Base-by-base conservation (phyloP, 2,113 vertebrate genomes). In the Telmatochromis sp. region DNA sequence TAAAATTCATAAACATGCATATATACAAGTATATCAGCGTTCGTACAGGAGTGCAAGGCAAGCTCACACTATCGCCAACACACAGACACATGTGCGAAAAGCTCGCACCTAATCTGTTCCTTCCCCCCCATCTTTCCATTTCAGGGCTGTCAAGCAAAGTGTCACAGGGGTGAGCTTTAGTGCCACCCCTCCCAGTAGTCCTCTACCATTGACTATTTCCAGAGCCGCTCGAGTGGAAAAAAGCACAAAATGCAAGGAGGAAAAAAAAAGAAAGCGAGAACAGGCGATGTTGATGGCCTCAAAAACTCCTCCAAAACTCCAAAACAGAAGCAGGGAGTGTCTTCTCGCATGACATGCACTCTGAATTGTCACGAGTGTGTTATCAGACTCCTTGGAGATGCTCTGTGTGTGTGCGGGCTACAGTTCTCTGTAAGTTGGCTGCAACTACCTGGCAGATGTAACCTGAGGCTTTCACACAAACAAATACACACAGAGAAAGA, bases 391-490 rank as follows among this genome's bases (percentile, higher is more conserved):
- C 53, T 75, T 12, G 10, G 85, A 88, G 83, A 80, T 51, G 63
- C 26, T 89, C 7, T 75, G 50, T 80, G 80, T 80, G 65, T 57
- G 54, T 75, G 42, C 50, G 8, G 2, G 71, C 12, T 58, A 51
- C 28, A 68, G 42, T 45, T 54, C 17, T 75, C 7, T 4, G 21
- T 11, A 50, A 84, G 83, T 73, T 87, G 89, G 90, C 89, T 87
- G 58, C 78, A 88, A 83, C 86, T 86, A 80, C 90, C 87, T 85
- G 89, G 75, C 90, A 87, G 86, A 91, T 92, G 89, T 91, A 91
- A 93, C 93, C 88, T 87, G 82, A 89, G 87, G 93, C 85, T 90
- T 90, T 51, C 40, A 65, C 85, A 78, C 65, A 86, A 53, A 90
- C 79, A 80, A 10, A 37, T 9, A 85, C 75, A 86, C 82, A 85